Evolutionary conservation across 1,140 invertebrate species (phyloP).

Genomic region (Saccostrea glomerata): DNA sequence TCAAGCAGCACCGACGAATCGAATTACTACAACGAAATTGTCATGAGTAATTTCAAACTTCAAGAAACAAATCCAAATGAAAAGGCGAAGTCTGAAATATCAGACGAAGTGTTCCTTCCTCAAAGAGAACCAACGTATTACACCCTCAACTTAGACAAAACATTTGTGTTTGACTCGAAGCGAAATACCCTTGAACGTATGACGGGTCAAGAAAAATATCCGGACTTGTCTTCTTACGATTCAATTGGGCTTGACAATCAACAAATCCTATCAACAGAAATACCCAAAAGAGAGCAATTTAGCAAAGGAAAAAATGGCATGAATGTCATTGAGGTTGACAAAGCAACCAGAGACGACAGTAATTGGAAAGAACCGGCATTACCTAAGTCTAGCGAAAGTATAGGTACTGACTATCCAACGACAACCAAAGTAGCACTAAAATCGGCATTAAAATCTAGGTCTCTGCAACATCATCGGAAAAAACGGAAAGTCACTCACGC

Average conservation of each 20-base stretch:
- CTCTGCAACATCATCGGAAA: not conserved
- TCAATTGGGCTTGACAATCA: not conserved
- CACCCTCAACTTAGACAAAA: slow-evolving; percentile 21
- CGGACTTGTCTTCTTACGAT: not conserved
- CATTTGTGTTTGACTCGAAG: not conserved
- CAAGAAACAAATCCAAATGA: not conserved
- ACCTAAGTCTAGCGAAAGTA: not conserved
- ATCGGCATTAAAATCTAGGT: slow-evolving; percentile 15
- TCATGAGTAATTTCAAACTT: slow-evolving; percentile 37
- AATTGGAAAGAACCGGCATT: not conserved
- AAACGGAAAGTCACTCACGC: not conserved
- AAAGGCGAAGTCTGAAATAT: not conserved
- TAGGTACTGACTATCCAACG: not conserved
- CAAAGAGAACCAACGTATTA: slow-evolving; percentile 10
- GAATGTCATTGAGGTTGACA: not conserved
- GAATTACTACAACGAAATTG: slow-evolving; percentile 40
- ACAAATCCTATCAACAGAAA: not conserved
- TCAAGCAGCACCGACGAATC: slow-evolving; percentile 18
- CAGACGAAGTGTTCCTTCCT: slow-evolving; percentile 22
- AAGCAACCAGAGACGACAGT: not conserved
- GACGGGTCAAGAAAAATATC: not conserved
- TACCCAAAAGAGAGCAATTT: not conserved
- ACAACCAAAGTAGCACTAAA: not conserved
- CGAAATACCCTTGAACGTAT: slow-evolving; percentile 15
- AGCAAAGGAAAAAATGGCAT: not conserved